Evolutionary conservation across 2,888 invertebrate species (phyloP).

Genomic region (Synergus japonicus): DNA sequence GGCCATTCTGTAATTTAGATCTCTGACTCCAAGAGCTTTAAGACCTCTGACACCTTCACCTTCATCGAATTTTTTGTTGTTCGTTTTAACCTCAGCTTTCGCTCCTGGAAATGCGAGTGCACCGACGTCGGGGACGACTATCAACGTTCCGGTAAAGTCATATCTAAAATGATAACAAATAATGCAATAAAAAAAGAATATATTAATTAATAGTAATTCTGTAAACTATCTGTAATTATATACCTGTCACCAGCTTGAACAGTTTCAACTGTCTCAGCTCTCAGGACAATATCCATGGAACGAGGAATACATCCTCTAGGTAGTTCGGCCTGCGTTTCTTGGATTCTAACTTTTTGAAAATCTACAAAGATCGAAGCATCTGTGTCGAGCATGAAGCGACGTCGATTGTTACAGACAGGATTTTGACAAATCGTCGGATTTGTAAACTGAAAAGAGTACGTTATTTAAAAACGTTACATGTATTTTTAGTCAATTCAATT

Average conservation of each 20-base stretch:
- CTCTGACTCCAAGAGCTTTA: slow-evolving; percentile 91
- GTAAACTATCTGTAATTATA: slow-evolving; percentile 22
- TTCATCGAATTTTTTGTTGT: slow-evolving; percentile 85
- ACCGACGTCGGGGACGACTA: slow-evolving; percentile 98
- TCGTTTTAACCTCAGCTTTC: slow-evolving; percentile 88
- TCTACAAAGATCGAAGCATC: slow-evolving; percentile 97
- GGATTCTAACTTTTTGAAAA: slow-evolving; percentile 98
- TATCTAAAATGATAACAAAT: slow-evolving; percentile 60
- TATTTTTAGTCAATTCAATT: slow-evolving; percentile 21
- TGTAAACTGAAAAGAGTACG: slow-evolving; percentile 83
- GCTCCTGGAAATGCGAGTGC: slow-evolving; percentile 92
- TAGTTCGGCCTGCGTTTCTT: slow-evolving; percentile 97
- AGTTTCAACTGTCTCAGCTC: slow-evolving; percentile 97
- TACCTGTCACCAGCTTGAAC: slow-evolving; percentile 91
- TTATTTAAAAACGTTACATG: not conserved
- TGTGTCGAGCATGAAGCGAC: slow-evolving; percentile 93
- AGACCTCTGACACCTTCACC: slow-evolving; percentile 92
- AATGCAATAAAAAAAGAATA: not conserved
- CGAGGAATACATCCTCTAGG: slow-evolving; percentile 98
- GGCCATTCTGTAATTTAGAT: slow-evolving; percentile 92
- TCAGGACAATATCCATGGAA: slow-evolving; percentile 94
- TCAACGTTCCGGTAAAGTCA: slow-evolving; percentile 82
- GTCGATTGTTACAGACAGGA: slow-evolving; percentile 95
- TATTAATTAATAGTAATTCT: not conserved
- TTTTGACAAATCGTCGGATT: slow-evolving; percentile 98